These are phyloP conservation scores for Etheostoma cragini DNA, from an alignment of 2,113 vertebrate genomes.

Conservation along the genomic window DNA sequence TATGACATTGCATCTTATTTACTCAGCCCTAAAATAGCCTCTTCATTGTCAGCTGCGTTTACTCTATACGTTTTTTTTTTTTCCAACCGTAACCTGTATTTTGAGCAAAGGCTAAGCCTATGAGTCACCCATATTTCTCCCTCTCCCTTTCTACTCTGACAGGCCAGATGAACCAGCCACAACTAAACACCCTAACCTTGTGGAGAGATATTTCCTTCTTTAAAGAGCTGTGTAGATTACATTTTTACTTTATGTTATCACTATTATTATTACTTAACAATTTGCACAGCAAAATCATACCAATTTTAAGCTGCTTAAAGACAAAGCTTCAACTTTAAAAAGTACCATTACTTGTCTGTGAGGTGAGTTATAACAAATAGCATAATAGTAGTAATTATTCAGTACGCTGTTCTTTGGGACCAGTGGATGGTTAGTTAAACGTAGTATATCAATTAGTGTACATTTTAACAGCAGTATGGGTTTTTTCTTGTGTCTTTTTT, in stretches of 20 bases:
- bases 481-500: no score
- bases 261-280: no score
- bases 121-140: conserved; percentile 42
- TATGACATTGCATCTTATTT: conserved; percentile 54
- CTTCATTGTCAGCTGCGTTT: conserved; percentile 51
- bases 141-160: not conserved
- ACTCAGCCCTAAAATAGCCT: conserved; percentile 60
- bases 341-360: not conserved
- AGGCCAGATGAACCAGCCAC: conserved; percentile 43
- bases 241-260: no score
- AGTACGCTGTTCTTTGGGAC: no score
- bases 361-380: conserved; percentile 10
- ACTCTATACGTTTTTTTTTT: conserved; percentile 36
- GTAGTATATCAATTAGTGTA: no score
- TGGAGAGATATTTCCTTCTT: no score
- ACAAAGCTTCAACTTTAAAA: conserved; percentile 22
- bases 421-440: no score
- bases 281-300: conserved; percentile 44
- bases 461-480: no score
- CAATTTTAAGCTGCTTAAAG: conserved; percentile 22
- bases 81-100: conserved; percentile 46
- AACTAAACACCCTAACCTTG: conserved; percentile 41
- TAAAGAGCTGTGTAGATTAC: no score
- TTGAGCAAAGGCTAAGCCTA: conserved; percentile 39
- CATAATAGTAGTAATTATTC: no score